Conservation (phyloP, 2,888 invertebrate species). For the Torymus texanus region DNA sequence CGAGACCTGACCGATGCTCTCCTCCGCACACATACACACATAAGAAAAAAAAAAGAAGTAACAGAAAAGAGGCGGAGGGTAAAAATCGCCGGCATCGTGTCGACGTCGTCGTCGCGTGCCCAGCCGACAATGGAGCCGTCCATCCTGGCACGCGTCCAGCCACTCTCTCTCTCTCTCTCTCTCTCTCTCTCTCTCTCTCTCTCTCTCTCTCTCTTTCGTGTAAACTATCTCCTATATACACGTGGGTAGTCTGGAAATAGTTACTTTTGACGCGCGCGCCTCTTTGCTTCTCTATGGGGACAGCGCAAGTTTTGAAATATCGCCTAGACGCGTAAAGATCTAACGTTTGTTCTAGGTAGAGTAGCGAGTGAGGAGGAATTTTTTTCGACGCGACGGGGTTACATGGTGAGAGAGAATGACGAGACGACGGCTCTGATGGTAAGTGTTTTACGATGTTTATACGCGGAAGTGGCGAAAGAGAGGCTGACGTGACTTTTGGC, state of each 20-base stretch:
- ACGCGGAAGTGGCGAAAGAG: background rate
- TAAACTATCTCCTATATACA: background rate
- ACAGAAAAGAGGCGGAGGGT: slow-evolving; percentile 2
- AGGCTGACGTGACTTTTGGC: background rate
- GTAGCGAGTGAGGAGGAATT: too few relatives aligned
- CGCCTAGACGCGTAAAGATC: background rate
- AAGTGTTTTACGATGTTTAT: background rate
- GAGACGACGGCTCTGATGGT: background rate
- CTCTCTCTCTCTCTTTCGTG: too few relatives aligned
- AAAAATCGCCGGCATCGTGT: background rate
- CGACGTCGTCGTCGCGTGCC: slow-evolving; percentile 18
- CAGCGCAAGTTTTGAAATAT: background rate
- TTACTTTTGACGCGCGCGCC: slow-evolving; percentile 27
- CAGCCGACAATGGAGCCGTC: slow-evolving; percentile 31
- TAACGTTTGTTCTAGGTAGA: too few relatives aligned
- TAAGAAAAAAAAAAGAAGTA: background rate
- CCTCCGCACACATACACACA: too few relatives aligned
- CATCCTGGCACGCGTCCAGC: slow-evolving; percentile 47
- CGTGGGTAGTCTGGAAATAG: slow-evolving; percentile 30
- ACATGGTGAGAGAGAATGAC: too few relatives aligned
- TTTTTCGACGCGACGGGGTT: too few relatives aligned
- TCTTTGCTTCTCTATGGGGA: background rate
- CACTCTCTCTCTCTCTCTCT: too few relatives aligned
- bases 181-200: too few relatives aligned
- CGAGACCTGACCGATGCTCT: too few relatives aligned